Evolutionary conservation across 1,140 invertebrate species (phyloP), one percentile per base, ranked within the genome.

Genomic region (Sitobion miscanthi): DNA sequence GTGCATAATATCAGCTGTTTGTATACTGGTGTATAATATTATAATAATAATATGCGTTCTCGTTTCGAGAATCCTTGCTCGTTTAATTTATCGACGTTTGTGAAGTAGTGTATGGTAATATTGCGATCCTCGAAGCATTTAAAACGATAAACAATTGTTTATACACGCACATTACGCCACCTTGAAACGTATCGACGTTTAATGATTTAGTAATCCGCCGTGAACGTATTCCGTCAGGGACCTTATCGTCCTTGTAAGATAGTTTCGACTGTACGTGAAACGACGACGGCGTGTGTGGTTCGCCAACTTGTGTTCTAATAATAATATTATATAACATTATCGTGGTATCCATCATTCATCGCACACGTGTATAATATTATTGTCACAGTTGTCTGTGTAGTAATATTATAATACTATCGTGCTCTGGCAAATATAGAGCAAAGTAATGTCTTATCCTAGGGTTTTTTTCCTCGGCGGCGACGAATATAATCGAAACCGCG

Each of bases 101-200:
- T 77, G 30, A n/a, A 35, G 62, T 77, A 35, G 30, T 77, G 30
- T 77, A 77, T 77, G n/a, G 62, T 35, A 77, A 30, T 52, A n/a
- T n/a, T n/a, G 62, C 62, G 30, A 77, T 77, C n/a, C 30, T 77
- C n/a, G 0, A n/a, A 77, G 30, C 62, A n/a, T 77, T 77, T 77
- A 77, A 77, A 77, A 77, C 62, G 62, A 77, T 77, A 77, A 77
- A 77, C 62, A 77, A 77, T 77, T 77, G 62, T 77, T 77, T 77
- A 77, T 77, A 77, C 62, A 77, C 62, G 62, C 62, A 77, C 62
- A 77, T 77, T 77, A 77, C 30, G 62, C n/a, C 62, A 77, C 62
- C 62, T 77, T 77, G 62, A 77, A 77, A 77, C n/a, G n/a, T 77
- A 77, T 77, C 62, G 62, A 77, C 62, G 62, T 77, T 77, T 77